A percentile compares a stretch with the other conserved stretches of the same genome.
Evolutionary conservation across 2,888 invertebrate genomes (phyloP).

Genomic region (Lapara coniferarum): DNA sequence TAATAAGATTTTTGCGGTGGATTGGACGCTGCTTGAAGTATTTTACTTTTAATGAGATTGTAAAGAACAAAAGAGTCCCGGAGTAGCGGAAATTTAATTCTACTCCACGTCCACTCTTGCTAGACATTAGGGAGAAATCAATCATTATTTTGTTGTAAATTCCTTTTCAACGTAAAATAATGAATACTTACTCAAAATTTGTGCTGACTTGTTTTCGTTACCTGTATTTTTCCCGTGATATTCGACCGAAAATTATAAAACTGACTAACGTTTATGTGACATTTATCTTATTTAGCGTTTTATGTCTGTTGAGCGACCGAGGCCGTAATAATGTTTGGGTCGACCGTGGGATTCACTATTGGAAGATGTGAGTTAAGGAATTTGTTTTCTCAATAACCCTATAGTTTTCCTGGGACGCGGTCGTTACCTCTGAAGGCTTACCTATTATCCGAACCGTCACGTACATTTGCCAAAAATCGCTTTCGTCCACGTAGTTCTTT

Average conservation of each 20-base stretch:
- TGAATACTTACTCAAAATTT: conserved; percentile 23
- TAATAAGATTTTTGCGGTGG: conserved; percentile 62
- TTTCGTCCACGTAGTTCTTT: conserved; percentile 34
- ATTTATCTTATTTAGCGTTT: conserved; percentile 41
- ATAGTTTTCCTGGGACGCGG: conserved; percentile 43
- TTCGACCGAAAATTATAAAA: not conserved
- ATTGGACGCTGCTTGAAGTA: conserved; percentile 61
- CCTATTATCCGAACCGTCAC: conserved; percentile 52
- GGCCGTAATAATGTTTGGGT: conserved; percentile 41
- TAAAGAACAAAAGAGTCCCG: conserved; percentile 66
- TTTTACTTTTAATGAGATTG: conserved; percentile 68
- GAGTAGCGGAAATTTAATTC: conserved; percentile 65
- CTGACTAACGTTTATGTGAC: conserved; percentile 28
- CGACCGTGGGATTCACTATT: conserved; percentile 46
- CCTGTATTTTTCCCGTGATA: not conserved
- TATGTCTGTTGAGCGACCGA: conserved; percentile 37
- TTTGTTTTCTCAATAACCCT: conserved; percentile 48
- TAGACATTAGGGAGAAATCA: conserved; percentile 56
- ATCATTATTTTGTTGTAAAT: conserved; percentile 53
- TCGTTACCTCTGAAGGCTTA: conserved; percentile 51
- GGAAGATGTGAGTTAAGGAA: conserved; percentile 42
- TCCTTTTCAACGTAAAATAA: conserved; percentile 23
- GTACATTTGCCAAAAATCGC: conserved; percentile 46
- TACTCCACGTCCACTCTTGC: conserved; percentile 58
- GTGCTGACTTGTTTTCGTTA: conserved; percentile 20